phyloP scores from a whole-genome alignment of 2,888 invertebrate species.

The Fragum fragum region DNA sequence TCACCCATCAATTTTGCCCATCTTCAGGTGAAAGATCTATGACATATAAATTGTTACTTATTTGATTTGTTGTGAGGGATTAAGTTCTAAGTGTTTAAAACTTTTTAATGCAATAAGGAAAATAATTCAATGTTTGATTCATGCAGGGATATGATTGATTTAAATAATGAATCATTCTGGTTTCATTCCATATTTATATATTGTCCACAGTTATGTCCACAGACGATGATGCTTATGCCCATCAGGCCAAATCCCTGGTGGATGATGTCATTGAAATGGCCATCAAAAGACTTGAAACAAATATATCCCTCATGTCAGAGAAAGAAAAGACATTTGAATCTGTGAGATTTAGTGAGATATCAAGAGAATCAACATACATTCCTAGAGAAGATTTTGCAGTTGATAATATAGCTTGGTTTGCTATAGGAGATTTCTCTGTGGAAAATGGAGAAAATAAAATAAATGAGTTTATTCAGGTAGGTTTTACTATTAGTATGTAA shows the following conservation, averaged over 20 bases:
- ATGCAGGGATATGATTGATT: too few relatives aligned
- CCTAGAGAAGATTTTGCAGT: slow-evolving; percentile 81
- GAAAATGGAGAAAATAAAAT: slow-evolving; percentile 84
- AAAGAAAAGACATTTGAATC: slow-evolving; percentile 81
- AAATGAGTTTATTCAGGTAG: slow-evolving; percentile 85
- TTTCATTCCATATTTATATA: too few relatives aligned
- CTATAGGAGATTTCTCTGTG: slow-evolving; percentile 82
- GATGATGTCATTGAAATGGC: slow-evolving; percentile 83
- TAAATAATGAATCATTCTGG: too few relatives aligned
- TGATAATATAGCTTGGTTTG: slow-evolving; percentile 85
- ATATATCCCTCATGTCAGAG: slow-evolving; percentile 75
- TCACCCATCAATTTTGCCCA: too few relatives aligned
- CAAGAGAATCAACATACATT: slow-evolving; percentile 71
- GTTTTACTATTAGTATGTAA: too few relatives aligned
- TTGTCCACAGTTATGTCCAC: slow-evolving; percentile 57
- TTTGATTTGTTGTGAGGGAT: too few relatives aligned
- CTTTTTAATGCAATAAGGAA: too few relatives aligned
- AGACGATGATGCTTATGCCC: slow-evolving; percentile 74
- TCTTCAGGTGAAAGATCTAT: too few relatives aligned
- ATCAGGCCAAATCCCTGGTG: slow-evolving; percentile 81
- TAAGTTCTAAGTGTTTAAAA: too few relatives aligned
- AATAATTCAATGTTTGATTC: too few relatives aligned
- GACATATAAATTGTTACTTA: too few relatives aligned
- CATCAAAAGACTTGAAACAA: slow-evolving; percentile 80
- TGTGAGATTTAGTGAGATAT: slow-evolving; percentile 74